Evolutionary conservation across 2,888 invertebrate genomes (phyloP).

Genomic region (Limenitis camilla): DNA sequence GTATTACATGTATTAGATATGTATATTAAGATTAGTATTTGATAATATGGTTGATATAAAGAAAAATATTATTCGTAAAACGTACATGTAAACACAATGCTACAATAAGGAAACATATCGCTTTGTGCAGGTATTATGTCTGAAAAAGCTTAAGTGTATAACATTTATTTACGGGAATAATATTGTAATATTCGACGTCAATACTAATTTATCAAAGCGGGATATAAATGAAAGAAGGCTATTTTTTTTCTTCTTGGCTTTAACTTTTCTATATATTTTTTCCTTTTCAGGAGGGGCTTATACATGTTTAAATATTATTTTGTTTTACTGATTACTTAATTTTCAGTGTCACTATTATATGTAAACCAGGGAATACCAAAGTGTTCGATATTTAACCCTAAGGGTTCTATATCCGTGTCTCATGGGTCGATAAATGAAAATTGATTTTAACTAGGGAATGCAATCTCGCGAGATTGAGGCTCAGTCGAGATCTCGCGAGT

Average conservation of each 20-base stretch:
- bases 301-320: not conserved
- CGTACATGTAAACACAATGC: slow-evolving; percentile 55
- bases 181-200: slow-evolving; percentile 14
- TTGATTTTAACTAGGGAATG: too few relatives aligned
- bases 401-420: too few relatives aligned
- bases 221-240: not conserved
- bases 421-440: too few relatives aligned
- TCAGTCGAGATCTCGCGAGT: too few relatives aligned
- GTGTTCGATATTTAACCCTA: too few relatives aligned
- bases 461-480: too few relatives aligned
- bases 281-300: slow-evolving; percentile 4
- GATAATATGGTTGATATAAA: slow-evolving; percentile 60
- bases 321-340: not conserved
- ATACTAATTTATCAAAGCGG: slow-evolving; percentile 3
- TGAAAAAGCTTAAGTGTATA: slow-evolving; percentile 35
- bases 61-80: slow-evolving; percentile 45
- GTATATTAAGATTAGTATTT: slow-evolving; percentile 69
- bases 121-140: slow-evolving; percentile 58
- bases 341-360: not conserved
- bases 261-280: slow-evolving; percentile 1
- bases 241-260: slow-evolving; percentile 5
- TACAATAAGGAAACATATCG: slow-evolving; percentile 73
- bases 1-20: slow-evolving; percentile 59
- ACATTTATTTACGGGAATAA: slow-evolving; percentile 45
- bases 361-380: too few relatives aligned